Evolutionary conservation across 2,113 vertebrate species (phyloP).

Genomic region (Atlantisia rogersi): DNA sequence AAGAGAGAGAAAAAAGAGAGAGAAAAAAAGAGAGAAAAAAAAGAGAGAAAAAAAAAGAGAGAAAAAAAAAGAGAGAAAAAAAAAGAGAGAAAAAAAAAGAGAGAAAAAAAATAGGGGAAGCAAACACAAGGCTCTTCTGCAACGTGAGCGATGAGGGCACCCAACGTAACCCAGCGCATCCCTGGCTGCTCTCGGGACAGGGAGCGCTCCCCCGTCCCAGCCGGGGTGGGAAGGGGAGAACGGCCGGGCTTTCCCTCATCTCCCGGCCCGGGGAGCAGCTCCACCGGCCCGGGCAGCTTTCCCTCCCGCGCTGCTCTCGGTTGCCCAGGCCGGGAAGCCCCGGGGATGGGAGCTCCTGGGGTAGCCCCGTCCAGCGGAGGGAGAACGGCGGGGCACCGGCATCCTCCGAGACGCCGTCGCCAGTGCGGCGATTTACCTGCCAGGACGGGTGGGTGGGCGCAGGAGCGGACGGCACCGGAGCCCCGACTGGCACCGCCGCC

Average conservation of each 20-base stretch:
- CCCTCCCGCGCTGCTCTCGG: not conserved
- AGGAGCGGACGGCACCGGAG: not conserved
- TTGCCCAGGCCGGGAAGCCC: too few species aligned
- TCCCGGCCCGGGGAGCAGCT: not conserved
- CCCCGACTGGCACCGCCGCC: not conserved
- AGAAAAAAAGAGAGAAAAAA: too few species aligned
- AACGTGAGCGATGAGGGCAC: not conserved
- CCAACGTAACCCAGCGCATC: not conserved
- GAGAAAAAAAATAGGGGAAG: too few species aligned
- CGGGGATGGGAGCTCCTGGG: too few species aligned
- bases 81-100: rapidly evolving
- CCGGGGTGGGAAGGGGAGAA: not conserved
- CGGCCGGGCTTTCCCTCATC: too few species aligned
- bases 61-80: too few species aligned
- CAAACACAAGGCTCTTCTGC: not conserved
- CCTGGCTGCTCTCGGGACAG: not conserved
- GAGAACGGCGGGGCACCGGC: too few species aligned
- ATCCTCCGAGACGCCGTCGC: not conserved
- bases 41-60: too few species aligned
- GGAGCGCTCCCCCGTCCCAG: rapidly evolving
- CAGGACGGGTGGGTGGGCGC: not conserved
- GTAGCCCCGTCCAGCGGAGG: not conserved
- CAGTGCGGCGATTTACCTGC: not conserved
- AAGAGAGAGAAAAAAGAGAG: too few species aligned
- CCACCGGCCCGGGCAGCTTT: not conserved